Conservation (phyloP, 2,797 vertebrate genomes). For the Gallinago nigripennis region DNA sequence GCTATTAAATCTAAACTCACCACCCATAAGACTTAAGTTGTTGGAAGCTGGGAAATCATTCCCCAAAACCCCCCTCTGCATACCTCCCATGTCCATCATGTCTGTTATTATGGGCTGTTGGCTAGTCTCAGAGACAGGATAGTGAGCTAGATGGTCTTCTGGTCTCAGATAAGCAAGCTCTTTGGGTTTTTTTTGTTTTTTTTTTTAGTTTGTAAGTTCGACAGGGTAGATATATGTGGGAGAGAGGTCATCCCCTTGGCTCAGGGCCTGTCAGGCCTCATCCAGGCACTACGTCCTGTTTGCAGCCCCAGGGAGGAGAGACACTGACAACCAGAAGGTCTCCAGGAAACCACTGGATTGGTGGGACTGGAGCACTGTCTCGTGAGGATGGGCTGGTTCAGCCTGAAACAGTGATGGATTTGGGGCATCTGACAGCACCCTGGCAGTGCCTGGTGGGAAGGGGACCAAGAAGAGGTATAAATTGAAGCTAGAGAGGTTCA, state of each 20-base stretch:
- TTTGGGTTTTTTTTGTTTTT: not conserved
- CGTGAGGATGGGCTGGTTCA: accelerated
- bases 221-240: not conserved
- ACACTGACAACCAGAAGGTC: not conserved
- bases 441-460: not conserved
- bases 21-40: not conserved
- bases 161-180: not conserved
- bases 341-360: not conserved
- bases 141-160: not conserved
- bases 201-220: not conserved
- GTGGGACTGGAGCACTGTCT: not conserved
- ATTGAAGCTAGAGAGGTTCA: not conserved
- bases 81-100: not conserved
- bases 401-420: not conserved
- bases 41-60: not conserved
- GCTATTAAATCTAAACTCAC: not conserved
- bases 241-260: not conserved
- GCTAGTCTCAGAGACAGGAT: not conserved
- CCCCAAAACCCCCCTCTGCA: not conserved
- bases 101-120: not conserved
- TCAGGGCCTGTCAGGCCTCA: accelerated
- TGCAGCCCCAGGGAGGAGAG: not conserved
- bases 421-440: not conserved
- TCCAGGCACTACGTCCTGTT: not conserved
- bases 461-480: not conserved